Percentiles rank a stretch among this genome's conserved stretches.
Conservation (phyloP, 64 coral and sea anemone species). For the Montipora cactus region DNA sequence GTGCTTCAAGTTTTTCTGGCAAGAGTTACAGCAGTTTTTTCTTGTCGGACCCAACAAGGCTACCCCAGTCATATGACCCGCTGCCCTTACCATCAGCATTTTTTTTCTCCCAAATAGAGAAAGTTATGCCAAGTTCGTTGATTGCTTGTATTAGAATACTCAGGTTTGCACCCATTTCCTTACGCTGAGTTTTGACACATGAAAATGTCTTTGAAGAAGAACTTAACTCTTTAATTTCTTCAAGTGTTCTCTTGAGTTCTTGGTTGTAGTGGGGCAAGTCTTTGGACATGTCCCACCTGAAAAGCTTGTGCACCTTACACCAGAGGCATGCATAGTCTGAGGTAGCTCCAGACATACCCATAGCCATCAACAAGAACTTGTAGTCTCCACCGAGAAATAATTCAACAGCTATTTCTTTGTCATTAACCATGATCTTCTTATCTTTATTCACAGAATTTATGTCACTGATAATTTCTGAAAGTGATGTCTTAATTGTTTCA, state of each 20-base stretch:
- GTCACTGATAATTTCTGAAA: conserved; percentile 31
- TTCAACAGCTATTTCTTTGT: background rate
- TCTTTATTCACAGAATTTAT: conserved; percentile 51
- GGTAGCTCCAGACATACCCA: background rate
- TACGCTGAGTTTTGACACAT: no score
- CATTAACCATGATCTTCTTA: conserved; percentile 20
- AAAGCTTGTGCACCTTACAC: conserved; percentile 24
- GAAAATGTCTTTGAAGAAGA: no score
- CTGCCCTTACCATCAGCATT: no score
- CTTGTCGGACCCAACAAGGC: no score
- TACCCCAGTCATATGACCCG: no score
- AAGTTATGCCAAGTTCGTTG: no score
- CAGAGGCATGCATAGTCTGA: conserved; percentile 24
- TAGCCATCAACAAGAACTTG: conserved; percentile 30
- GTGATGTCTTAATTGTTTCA: conserved; percentile 18
- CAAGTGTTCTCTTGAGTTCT: background rate
- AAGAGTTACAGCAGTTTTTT: no score
- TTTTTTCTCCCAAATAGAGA: no score
- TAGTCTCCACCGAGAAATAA: conserved; percentile 41
- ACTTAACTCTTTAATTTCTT: no score
- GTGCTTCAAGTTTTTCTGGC: no score
- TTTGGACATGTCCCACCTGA: conserved; percentile 10
- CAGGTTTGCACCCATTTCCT: background rate
- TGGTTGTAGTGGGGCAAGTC: background rate
- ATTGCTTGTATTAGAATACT: background rate